Evolutionary conservation across 2,113 vertebrate species (phyloP), one percentile per base, ranked within the genome.

Genomic region (Pachyramphus minor): DNA sequence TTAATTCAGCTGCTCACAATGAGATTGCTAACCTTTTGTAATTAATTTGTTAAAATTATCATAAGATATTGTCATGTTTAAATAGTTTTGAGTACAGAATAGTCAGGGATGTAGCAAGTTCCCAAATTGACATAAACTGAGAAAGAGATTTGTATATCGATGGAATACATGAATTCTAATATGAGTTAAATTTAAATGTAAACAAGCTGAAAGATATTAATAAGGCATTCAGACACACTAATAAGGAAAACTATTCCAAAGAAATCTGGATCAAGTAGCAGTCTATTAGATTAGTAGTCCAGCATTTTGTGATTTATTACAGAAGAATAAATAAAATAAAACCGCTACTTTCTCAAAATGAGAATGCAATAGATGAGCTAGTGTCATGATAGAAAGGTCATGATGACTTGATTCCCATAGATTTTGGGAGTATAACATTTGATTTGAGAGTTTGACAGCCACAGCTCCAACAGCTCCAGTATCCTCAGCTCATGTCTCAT

Each of bases 101-200:
- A 88, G 44, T 88, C 60, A 84, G 49, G 53, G 68, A 92, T 23
- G 45, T 81, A 82, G 31, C 60, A 73, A 88, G 62, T 66, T 90
- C 44, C 58, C 24, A 87, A 89, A 92, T 3, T 90, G 84, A 85
- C 56, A 94, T 67, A 87, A 94, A 85, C 31, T 89, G 89, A 84
- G 55, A 93, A 94, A 63, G 31, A 67, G 39, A 92, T 92, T 85
- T 92, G 69, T 85, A 23, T 69, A 84, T 85, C 71, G 89, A 8
- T 85, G 28, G 82, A 93, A 92, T 72, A 81, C 30, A 80, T 85
- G 58, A 97, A 94, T 81, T 82, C 33, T 89, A 87, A 77, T 82
- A 52, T 86, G 84, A 56, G 31, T 89, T 91, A 95, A 81, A 95
- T 94, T 87, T 92, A 77, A 91, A 92, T 74, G 50, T 79, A 82